phyloP scores from a whole-genome alignment of 2,797 vertebrate genomes.

The Crypturellus tataupa region DNA sequence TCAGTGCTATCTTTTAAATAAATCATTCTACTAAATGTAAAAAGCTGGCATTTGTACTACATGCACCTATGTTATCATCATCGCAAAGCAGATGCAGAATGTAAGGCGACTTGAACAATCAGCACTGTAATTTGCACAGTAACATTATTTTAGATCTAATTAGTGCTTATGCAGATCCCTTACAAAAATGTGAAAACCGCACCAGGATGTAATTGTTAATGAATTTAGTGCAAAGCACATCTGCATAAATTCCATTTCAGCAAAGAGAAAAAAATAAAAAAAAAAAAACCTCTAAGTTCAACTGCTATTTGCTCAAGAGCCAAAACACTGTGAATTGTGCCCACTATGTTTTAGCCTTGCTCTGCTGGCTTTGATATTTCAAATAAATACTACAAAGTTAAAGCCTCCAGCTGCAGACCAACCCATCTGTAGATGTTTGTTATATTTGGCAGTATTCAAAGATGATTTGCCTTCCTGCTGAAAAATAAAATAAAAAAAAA shows the following conservation, averaged over 20 bases:
- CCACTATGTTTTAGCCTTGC: slow-evolving; percentile 82
- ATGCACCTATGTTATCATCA: slow-evolving; percentile 82
- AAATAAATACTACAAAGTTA: slow-evolving; percentile 87
- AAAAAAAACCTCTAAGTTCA: slow-evolving; percentile 82
- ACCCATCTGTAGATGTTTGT: slow-evolving; percentile 87
- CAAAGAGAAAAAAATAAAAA: slow-evolving; percentile 79
- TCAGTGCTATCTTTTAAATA: slow-evolving; percentile 77
- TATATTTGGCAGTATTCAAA: slow-evolving; percentile 85
- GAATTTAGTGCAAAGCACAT: slow-evolving; percentile 87
- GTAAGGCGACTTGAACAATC: slow-evolving; percentile 81
- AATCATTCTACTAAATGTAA: slow-evolving; percentile 71
- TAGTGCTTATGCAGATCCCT: slow-evolving; percentile 84
- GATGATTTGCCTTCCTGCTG: slow-evolving; percentile 82
- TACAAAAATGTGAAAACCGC: slow-evolving; percentile 86
- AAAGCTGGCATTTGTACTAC: slow-evolving; percentile 77
- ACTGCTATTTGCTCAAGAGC: slow-evolving; percentile 84
- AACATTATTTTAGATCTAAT: slow-evolving; percentile 87
- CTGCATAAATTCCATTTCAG: slow-evolving; percentile 86
- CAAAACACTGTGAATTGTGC: slow-evolving; percentile 85
- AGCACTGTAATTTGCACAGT: slow-evolving; percentile 85
- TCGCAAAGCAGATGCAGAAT: slow-evolving; percentile 81
- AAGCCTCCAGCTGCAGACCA: slow-evolving; percentile 86
- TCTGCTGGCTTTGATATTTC: slow-evolving; percentile 84
- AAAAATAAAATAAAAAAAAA: slow-evolving; percentile 68
- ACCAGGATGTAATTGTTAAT: slow-evolving; percentile 88